A percentile compares a stretch with the other conserved stretches of the same genome.
Conservation (phyloP, 1,140 invertebrate species). For the Rhysida immarginata region DNA sequence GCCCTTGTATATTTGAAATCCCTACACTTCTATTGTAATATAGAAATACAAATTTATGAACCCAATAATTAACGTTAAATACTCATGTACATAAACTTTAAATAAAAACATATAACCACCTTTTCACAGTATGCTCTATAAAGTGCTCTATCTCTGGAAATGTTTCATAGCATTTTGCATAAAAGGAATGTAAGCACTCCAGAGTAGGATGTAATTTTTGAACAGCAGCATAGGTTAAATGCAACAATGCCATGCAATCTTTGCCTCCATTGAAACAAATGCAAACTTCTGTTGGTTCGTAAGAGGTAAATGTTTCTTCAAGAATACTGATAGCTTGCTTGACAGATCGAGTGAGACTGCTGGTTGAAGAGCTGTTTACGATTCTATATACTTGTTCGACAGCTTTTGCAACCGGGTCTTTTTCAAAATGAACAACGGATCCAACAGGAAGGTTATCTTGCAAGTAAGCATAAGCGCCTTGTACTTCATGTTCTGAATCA, state of each 20-base stretch:
- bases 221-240: conserved; percentile 54
- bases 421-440: conserved; percentile 29
- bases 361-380: conserved; percentile 9
- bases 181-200: conserved; percentile 72
- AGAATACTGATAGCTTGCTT: conserved; percentile 16
- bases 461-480: conserved; percentile 23
- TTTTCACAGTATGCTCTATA: too few relatives aligned
- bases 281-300: conserved; percentile 68
- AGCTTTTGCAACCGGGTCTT: conserved; percentile 23
- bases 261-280: conserved; percentile 94
- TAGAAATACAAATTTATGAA: too few relatives aligned
- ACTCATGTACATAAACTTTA: too few relatives aligned
- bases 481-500: conserved; percentile 20
- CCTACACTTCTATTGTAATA: too few relatives aligned
- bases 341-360: background rate
- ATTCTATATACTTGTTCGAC: conserved; percentile 19
- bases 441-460: conserved; percentile 24
- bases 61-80: too few relatives aligned
- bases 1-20: too few relatives aligned
- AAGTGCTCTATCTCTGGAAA: conserved; percentile 87
- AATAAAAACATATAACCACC: too few relatives aligned
- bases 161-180: conserved; percentile 53
- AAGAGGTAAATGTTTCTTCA: too few relatives aligned
- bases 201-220: conserved; percentile 46
- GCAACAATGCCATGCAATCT: conserved; percentile 85